These are phyloP conservation scores for Drosophila tanythrix DNA, from an alignment of 2,888 invertebrate species.

Conservation along the genomic window DNA sequence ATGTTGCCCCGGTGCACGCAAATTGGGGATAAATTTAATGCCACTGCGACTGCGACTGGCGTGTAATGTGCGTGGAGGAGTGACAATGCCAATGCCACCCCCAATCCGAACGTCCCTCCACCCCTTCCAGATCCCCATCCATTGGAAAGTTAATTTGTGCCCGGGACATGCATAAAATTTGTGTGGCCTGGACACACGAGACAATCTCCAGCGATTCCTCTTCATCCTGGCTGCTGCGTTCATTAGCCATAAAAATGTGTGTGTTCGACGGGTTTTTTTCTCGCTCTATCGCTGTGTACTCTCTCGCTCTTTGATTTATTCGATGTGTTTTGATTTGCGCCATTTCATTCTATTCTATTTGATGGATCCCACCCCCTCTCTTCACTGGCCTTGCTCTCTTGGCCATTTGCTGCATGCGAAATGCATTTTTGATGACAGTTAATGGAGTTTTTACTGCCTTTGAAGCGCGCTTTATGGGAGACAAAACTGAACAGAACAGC, in stretches of 20 bases:
- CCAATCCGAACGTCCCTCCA: background rate
- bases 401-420: conserved; percentile 69
- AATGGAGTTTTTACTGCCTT: conserved; percentile 81
- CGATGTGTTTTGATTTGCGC: conserved; percentile 74
- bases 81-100: conserved; percentile 43
- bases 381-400: conserved; percentile 5
- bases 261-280: conserved; percentile 13
- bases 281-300: conserved; percentile 4
- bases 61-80: conserved; percentile 61
- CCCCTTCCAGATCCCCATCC: conserved; percentile 14
- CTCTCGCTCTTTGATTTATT: conserved; percentile 73
- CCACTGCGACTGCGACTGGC: conserved; percentile 27
- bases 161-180: conserved; percentile 58
- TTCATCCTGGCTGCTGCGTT: conserved; percentile 50
- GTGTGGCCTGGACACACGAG: conserved; percentile 18
- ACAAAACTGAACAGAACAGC: conserved; percentile 4
- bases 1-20: conserved; percentile 81
- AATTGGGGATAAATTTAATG: conserved; percentile 81
- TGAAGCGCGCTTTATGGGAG: conserved; percentile 59
- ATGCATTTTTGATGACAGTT: conserved; percentile 82
- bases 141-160: conserved; percentile 75
- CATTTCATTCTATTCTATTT: conserved; percentile 78
- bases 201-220: conserved; percentile 42
- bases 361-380: conserved; percentile 43
- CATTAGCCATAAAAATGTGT: conserved; percentile 73